phyloP scores from a whole-genome alignment of 2,888 invertebrate species.

The Meliscaeva auricollis region DNA sequence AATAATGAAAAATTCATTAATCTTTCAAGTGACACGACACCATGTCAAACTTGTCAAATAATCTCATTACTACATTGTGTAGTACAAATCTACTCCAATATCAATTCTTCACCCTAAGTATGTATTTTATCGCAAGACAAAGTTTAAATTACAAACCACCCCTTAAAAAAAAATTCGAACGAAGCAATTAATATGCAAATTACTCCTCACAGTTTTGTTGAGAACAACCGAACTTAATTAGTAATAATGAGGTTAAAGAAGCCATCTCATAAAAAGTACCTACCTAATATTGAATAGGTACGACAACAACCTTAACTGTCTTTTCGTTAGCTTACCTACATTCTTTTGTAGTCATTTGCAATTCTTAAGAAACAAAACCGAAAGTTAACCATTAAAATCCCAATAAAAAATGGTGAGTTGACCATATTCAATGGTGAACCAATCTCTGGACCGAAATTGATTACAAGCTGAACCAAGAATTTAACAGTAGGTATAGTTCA shows the following conservation, averaged over 20 bases:
- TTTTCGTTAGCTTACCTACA: not conserved
- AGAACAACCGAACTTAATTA: not conserved
- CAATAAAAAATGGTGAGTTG: not conserved
- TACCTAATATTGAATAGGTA: not conserved
- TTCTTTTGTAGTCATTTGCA: constrained; percentile 17
- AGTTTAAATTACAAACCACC: not conserved
- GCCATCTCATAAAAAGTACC: constrained; percentile 15
- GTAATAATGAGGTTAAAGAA: not conserved
- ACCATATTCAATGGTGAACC: not conserved
- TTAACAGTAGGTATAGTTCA: not conserved
- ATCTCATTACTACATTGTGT: too few species aligned
- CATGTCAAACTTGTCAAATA: too few species aligned
- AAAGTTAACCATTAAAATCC: constrained; percentile 38
- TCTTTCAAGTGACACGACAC: too few species aligned
- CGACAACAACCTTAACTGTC: constrained; percentile 2
- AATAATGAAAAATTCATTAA: too few species aligned
- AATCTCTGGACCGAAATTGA: constrained; percentile 39
- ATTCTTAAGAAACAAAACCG: constrained; percentile 49
- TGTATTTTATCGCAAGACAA: constrained; percentile 4
- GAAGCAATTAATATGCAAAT: constrained; percentile 34
- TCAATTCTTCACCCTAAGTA: not conserved
- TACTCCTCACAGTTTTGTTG: constrained; percentile 14
- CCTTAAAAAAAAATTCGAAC: not conserved
- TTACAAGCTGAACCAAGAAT: constrained; percentile 44
- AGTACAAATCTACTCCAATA: not conserved